Evolutionary conservation across 1,140 invertebrate species (phyloP), one percentile per base, ranked within the genome.

Genomic region (Carcinoscorpius rotundicauda): DNA sequence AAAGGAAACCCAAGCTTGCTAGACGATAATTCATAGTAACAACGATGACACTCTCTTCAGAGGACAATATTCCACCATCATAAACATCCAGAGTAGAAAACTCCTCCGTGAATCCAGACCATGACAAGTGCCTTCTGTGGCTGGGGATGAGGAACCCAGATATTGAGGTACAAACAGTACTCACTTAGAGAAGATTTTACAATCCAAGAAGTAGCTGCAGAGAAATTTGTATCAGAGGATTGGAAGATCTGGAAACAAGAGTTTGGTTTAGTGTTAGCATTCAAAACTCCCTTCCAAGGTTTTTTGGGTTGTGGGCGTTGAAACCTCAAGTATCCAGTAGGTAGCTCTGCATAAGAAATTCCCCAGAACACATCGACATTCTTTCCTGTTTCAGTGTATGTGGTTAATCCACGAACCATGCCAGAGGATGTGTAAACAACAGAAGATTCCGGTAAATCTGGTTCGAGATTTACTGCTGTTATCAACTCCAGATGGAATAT

Each of bases 1-100:
- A 95, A 5, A 98, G 82, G 78, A 97, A 98, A 4, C 95, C 95
- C 5, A 98, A 81, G 9, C 88, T 89, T 11, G 92, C 90, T 4
- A 96, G 84, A 62, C 95, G 83, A 76, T 98, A 97, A 75, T 97
- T 93, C 84, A 97, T 93, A 51, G 92, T 89, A 4, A 96, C 93
- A 65, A 97, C 80, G 60, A 98, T 90, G n/a, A 98, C 83, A 72
- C 96, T 87, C 74, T 95, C 91, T 78, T 94, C 91, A 3, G 88
- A 86, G 0, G 91, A 92, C 56, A 98, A 78, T 73, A 87, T 88
- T 69, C 78, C 78, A 65, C 86, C 89, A 6, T 59, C 58, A 10
- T 61, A 56, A 49, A 3, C 81, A 82, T 4, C 86, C 85, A 64
- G 80, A 78, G 3, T 82, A 78, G 69, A 88, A 87, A 3, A 81